Evolutionary conservation across 2,888 invertebrate species (phyloP), one percentile per base, ranked within the genome.

Genomic region (Trachelus stipa): DNA sequence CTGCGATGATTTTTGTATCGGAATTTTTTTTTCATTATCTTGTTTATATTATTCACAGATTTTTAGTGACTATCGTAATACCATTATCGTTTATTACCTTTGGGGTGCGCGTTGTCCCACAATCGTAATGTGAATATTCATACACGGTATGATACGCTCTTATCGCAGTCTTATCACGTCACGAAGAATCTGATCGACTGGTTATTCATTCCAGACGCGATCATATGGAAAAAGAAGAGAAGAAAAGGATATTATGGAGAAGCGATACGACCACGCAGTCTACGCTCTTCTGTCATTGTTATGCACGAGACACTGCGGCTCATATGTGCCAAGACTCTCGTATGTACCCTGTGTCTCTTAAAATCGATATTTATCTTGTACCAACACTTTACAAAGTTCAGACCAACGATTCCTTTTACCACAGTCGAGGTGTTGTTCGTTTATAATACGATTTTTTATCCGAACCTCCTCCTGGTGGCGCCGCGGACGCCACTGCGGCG

Each of bases 171-270:
- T 71, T 30, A 31, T 71, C 71, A 31, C 71, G 71, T 31, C 71
- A 34, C 11, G 12, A 12, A 31, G 71, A 71, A 71, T 34, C 33
- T 33, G 71, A 71, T 71, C 71, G 77, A 73, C 73, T 34, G 23
- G 15, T 73, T 77, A 73, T 40, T 40, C 73, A 76, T 34, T 71
- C 76, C 73, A 30, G 71, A 73, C 73, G 34, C 40, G 56, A 77
- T 73, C 71, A 56, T 23, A 77, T 9, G 76, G 73, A 34, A 73
- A 56, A 56, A 31, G 30, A 35, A 34, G 68, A 71, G 35, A 35
- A 34, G 68, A 11, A 23, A 56, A 4, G 11, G 33, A 69, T 33
- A 34, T 2, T 33, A 75, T 31, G 23, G 30, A 76, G 30, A 37
- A 73, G 71, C 71, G 71, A 71, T 31, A 71, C 34, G 71, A 31